Conservation (phyloP, 2,888 invertebrate species). For the Romanomermis culicivorax region DNA sequence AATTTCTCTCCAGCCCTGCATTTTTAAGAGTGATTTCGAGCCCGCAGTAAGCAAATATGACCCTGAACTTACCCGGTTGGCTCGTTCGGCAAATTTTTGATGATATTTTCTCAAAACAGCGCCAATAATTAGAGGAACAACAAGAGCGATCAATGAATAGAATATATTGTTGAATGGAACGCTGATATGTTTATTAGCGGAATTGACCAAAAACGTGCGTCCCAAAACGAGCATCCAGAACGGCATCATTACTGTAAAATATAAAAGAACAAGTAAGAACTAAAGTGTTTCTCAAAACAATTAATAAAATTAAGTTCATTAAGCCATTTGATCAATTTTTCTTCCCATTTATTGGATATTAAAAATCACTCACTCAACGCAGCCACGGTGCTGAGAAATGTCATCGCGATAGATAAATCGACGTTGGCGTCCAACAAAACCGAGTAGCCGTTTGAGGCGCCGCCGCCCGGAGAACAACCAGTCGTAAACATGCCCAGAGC, state of each 20-base stretch:
- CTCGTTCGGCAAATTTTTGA: constrained; percentile 26
- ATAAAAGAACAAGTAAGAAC: neutral
- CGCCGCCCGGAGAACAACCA: constrained; percentile 41
- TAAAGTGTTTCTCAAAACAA: no score
- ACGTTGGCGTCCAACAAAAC: constrained; percentile 73
- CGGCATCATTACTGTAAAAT: constrained; percentile 34
- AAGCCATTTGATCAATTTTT: neutral
- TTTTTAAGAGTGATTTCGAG: no score
- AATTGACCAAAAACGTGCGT: constrained; percentile 22
- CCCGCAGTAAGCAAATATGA: no score
- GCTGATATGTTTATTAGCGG: constrained; percentile 19
- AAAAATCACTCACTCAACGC: constrained; percentile 64
- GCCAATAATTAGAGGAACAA: constrained; percentile 34
- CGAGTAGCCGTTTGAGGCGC: constrained; percentile 89
- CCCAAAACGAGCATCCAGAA: constrained; percentile 36
- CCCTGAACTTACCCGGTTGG: constrained; percentile 23
- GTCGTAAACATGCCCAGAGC: constrained; percentile 33
- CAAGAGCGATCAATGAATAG: constrained; percentile 30
- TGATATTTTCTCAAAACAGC: constrained; percentile 29
- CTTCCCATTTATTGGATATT: neutral
- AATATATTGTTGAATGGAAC: constrained; percentile 33
- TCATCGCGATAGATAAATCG: constrained; percentile 82
- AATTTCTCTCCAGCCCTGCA: no score
- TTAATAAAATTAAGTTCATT: no score
- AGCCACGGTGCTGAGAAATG: constrained; percentile 61